Conservation (phyloP, 2,888 invertebrate genomes). For the Phoenoteleia sp. region DNA sequence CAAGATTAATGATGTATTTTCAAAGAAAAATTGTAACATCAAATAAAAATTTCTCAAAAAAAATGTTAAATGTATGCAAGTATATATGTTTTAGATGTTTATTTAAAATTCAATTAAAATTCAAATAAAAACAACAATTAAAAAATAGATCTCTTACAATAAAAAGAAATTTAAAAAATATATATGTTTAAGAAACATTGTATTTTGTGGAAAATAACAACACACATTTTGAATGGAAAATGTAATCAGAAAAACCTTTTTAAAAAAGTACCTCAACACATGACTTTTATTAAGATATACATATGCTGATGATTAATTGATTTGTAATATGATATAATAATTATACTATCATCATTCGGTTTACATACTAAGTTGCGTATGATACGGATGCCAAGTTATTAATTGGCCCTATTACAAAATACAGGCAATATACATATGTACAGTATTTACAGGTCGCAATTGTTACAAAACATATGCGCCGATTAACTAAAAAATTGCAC, state of each 20-base stretch:
- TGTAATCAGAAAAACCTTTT: constrained; percentile 80
- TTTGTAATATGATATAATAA: constrained; percentile 83
- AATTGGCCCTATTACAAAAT: constrained; percentile 71
- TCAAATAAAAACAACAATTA: no score
- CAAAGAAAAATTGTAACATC: no score
- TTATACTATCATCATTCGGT: constrained; percentile 82
- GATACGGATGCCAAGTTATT: constrained; percentile 71
- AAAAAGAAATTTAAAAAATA: no score
- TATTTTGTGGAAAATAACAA: no score
- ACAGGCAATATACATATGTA: constrained; percentile 86
- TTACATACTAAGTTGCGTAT: constrained; percentile 71
- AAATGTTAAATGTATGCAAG: no score
- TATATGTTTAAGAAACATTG: no score
- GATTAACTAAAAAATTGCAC: constrained; percentile 86
- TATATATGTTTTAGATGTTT: no score
- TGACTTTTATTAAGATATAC: constrained; percentile 86
- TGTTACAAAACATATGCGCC: constrained; percentile 79
- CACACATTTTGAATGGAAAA: constrained; percentile 53
- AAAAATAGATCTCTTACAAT: no score
- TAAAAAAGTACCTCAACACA: constrained; percentile 86
- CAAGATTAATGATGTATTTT: no score
- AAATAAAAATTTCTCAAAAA: no score
- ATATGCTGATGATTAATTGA: constrained; percentile 85
- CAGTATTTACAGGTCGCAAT: constrained; percentile 84
- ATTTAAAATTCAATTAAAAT: no score